A percentile compares a stretch with the other conserved stretches of the same genome.
Conservation (phyloP, 1,140 invertebrate genomes). For the Drosophila sp. region DNA sequence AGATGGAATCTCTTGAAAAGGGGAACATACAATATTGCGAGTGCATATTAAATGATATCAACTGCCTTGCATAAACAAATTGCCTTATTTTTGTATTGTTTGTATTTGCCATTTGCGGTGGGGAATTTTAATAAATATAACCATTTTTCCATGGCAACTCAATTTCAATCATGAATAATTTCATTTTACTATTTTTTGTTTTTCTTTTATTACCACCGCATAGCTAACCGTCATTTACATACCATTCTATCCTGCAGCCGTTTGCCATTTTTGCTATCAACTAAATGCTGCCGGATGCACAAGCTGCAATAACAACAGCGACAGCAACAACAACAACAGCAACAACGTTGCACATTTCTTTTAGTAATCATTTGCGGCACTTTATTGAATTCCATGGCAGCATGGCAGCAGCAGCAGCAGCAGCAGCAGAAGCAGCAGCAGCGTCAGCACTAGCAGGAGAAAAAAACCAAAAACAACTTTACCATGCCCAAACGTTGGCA, state of each 20-base stretch:
- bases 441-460: background rate
- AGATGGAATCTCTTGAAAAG: constrained; percentile 5
- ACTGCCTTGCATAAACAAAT: background rate
- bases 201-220: constrained; percentile 43
- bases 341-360: constrained; percentile 56
- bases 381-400: constrained; percentile 68
- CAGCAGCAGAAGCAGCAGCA: background rate
- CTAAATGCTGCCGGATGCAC: constrained; percentile 56
- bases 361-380: constrained; percentile 61
- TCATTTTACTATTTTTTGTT: constrained; percentile 12
- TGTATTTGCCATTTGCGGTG: background rate
- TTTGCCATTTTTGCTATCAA: constrained; percentile 22
- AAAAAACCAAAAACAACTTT: constrained; percentile 33
- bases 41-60: constrained; percentile 1
- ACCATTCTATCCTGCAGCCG: constrained; percentile 16
- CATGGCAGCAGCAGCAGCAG: background rate
- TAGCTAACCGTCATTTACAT: constrained; percentile 42
- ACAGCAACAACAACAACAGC: constrained; percentile 8
- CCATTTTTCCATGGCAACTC: constrained; percentile 14
- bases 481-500: constrained; percentile 38
- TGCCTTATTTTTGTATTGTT: background rate
- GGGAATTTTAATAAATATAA: constrained; percentile 2
- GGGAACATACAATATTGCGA: no score
- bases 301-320: constrained; percentile 45
- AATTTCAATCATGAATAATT: constrained; percentile 42